These are phyloP conservation scores for Physocephala rufipes DNA, from an alignment of 2,888 invertebrate genomes.

Conservation along the genomic window DNA sequence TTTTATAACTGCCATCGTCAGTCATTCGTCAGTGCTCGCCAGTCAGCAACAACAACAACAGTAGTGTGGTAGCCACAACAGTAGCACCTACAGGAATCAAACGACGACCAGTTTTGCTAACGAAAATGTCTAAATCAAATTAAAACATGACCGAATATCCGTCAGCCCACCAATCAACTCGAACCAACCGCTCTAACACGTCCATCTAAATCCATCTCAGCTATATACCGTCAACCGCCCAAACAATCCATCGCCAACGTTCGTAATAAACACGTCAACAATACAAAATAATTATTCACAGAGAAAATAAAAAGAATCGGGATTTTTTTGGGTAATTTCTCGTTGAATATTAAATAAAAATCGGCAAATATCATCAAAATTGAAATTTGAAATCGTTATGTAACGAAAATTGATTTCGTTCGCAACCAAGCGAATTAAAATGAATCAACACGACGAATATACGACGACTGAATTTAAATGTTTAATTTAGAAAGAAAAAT, in stretches of 20 bases:
- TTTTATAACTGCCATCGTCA: too few relatives aligned
- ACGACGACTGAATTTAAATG: slow-evolving; percentile 20
- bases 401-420: slow-evolving; percentile 11
- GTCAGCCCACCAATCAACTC: not conserved
- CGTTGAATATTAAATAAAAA: slow-evolving; percentile 15
- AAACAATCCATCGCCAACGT: not conserved
- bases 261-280: not conserved
- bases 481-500: too few relatives aligned
- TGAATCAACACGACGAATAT: slow-evolving; percentile 5
- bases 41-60: too few relatives aligned
- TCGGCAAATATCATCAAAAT: not conserved
- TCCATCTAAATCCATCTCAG: not conserved
- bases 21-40: too few relatives aligned
- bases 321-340: slow-evolving; percentile 14
- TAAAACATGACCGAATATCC: not conserved
- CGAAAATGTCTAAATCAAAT: not conserved
- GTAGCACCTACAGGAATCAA: too few relatives aligned
- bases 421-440: slow-evolving; percentile 9
- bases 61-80: too few relatives aligned
- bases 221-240: too few relatives aligned
- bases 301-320: slow-evolving; percentile 17
- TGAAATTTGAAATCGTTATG: slow-evolving; percentile 16
- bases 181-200: not conserved
- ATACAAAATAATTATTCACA: not conserved
- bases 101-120: not conserved